Percentiles rank a stretch among this genome's conserved stretches.
Conservation (phyloP, 2,113 vertebrate species). For the Cyprinodon variegatus region DNA sequence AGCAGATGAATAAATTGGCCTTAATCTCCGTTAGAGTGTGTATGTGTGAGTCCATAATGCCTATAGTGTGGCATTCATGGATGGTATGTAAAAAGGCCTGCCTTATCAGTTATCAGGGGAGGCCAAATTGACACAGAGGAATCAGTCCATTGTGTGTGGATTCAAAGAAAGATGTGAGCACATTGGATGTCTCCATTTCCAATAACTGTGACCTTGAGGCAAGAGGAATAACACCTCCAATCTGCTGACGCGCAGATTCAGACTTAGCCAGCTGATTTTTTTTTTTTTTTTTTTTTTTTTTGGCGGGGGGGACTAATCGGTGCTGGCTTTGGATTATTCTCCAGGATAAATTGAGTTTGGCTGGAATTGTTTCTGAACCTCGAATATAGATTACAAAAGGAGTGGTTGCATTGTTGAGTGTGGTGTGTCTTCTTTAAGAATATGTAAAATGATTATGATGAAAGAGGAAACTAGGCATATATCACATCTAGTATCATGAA, state of each 20-base stretch:
- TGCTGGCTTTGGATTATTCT: slow-evolving; percentile 57
- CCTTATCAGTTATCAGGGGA: slow-evolving; percentile 73
- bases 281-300: no score
- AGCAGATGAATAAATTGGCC: slow-evolving; percentile 72
- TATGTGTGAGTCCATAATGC: slow-evolving; percentile 46
- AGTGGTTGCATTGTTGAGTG: slow-evolving; percentile 4
- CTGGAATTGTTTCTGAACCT: slow-evolving; percentile 43
- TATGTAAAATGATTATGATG: neutral
- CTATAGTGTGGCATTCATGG: slow-evolving; percentile 71
- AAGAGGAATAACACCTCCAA: slow-evolving; percentile 59
- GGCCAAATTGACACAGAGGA: slow-evolving; percentile 75
- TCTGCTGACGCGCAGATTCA: slow-evolving; percentile 73
- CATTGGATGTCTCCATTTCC: slow-evolving; percentile 76
- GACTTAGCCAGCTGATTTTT: slow-evolving; percentile 57
- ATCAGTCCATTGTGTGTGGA: slow-evolving; percentile 72
- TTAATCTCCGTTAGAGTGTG: slow-evolving; percentile 57
- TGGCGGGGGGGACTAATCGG: slow-evolving; percentile 31
- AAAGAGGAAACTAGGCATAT: no score
- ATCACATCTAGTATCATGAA: no score
- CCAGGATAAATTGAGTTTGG: slow-evolving; percentile 58
- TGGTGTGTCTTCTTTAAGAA: neutral
- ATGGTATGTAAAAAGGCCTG: slow-evolving; percentile 67
- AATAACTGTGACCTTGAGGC: slow-evolving; percentile 77
- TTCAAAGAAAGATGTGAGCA: slow-evolving; percentile 75
- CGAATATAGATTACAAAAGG: slow-evolving; percentile 33